Evolutionary conservation across 2,797 vertebrate genomes (phyloP), one percentile per base, ranked within the genome.

Genomic region (Hyperoplus immaculatus): DNA sequence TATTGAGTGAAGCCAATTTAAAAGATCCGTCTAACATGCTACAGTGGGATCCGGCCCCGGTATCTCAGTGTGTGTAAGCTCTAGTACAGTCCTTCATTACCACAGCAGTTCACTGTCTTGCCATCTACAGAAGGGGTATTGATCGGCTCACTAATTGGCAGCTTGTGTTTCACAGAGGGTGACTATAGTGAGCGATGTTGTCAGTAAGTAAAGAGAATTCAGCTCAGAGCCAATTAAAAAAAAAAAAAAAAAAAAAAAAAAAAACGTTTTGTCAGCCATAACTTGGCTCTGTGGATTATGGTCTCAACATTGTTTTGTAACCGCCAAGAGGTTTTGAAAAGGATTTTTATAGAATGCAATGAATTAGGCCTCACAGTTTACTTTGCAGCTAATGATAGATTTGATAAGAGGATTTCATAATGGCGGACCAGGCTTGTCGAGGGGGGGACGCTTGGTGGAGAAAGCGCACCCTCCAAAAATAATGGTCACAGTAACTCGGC

Each of bases 91-190:
- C 56, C 62, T 73, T 80, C 77, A 81, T 83, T 87, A 85, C 63
- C 63, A 55, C 77, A 59, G 15, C 16, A n/a, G 55, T 67, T 80
- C 71, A 69, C 75, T 64, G 61, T 74, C 76, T 67, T 29, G 53
- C 66, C 76, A 53, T 84, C 58, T 79, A 66, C 69, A 53, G 55
- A 77, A 29, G 15, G 9, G 43, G 67, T 82, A 85, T 91, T 5
- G 84, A 91, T 91, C 1, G 15, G 11, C 67, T 72, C 75, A 15
- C 75, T 91, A 89, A 91, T 92, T 92, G 89, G 87, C 83, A 77
- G 75, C 65, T 61, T 86, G 82, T 83, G 74, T 86, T 29, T 71
- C 61, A 14, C 72, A 53, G 72, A 60, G 11, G 29, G 29, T 29
- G 29, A 29, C 29, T 29, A 29, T 63, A 42, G 45, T 69, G 15